A percentile compares a stretch with the other conserved stretches of the same genome.
Evolutionary conservation across 1,140 invertebrate genomes (phyloP).

Genomic region (Leptinotarsa undecemlineata): DNA sequence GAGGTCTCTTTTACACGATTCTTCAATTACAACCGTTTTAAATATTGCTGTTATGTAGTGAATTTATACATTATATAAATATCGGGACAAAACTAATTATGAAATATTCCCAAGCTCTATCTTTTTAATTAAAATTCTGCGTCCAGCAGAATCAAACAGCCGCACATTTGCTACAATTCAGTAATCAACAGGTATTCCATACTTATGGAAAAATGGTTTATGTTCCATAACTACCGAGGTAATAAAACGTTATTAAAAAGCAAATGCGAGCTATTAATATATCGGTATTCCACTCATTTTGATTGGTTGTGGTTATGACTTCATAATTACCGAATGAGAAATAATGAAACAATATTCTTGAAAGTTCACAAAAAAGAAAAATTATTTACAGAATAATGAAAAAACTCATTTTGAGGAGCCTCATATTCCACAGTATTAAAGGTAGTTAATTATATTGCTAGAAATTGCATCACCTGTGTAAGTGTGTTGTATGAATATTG

Average conservation of each 20-base stretch:
- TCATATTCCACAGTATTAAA: too few species aligned
- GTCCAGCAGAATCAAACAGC: neutral
- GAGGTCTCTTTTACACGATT: neutral
- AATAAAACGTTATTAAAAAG: constrained; percentile 2
- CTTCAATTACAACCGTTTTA: neutral
- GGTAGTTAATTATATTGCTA: too few species aligned
- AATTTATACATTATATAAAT: neutral
- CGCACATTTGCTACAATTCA: neutral
- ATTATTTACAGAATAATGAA: too few species aligned
- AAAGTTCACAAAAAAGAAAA: neutral
- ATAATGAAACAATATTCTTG: neutral
- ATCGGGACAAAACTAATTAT: constrained; percentile 5
- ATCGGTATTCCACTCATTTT: constrained; percentile 1
- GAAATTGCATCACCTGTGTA: too few species aligned
- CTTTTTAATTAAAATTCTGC: constrained; percentile 1
- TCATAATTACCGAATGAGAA: neutral
- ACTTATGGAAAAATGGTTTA: neutral
- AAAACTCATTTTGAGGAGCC: too few species aligned
- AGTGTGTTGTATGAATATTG: too few species aligned
- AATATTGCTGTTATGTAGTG: neutral
- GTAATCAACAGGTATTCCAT: neutral
- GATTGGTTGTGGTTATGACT: neutral
- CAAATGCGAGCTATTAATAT: neutral
- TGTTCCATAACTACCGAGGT: neutral
- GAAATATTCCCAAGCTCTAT: neutral